Percentiles rank a stretch among this genome's conserved stretches.
Evolutionary conservation across 1,140 invertebrate genomes (phyloP).

Genomic region (Drosophila erecta): DNA sequence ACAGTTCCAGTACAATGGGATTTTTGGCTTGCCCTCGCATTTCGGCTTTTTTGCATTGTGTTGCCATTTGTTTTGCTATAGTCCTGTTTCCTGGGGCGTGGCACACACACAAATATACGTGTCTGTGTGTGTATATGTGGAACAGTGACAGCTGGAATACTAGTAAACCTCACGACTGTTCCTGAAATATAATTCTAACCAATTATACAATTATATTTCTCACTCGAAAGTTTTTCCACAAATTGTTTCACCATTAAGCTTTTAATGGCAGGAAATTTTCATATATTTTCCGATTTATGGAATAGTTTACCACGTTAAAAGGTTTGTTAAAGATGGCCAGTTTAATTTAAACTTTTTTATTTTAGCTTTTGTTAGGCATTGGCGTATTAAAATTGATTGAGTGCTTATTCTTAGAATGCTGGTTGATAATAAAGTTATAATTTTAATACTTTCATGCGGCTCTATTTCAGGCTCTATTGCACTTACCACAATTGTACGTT

Average conservation of each 20-base stretch:
- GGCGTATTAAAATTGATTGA: too few species aligned
- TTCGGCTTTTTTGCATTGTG: slow-evolving; percentile 37
- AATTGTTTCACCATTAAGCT: background rate
- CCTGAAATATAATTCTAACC: slow-evolving; percentile 1
- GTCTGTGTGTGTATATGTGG: background rate
- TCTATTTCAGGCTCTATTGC: background rate
- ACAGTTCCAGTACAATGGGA: slow-evolving; percentile 35
- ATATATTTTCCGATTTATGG: too few species aligned
- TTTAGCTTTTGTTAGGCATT: too few species aligned
- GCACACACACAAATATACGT: slow-evolving; percentile 10
- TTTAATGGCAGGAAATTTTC: background rate
- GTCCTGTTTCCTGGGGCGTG: slow-evolving; percentile 40
- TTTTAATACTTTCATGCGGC: too few species aligned
- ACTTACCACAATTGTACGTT: background rate
- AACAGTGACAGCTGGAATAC: slow-evolving; percentile 1
- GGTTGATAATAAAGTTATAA: too few species aligned
- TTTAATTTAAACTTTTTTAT: too few species aligned
- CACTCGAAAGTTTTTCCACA: background rate
- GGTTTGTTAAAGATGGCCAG: too few species aligned
- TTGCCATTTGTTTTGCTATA: slow-evolving; percentile 31
- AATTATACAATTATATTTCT: slow-evolving; percentile 2
- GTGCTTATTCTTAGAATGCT: too few species aligned
- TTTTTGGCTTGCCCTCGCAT: slow-evolving; percentile 44
- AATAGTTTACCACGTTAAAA: too few species aligned
- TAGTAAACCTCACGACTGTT: slow-evolving; percentile 2